phyloP scores from a whole-genome alignment of 2,888 invertebrate species.

The Apodemia duryi region DNA sequence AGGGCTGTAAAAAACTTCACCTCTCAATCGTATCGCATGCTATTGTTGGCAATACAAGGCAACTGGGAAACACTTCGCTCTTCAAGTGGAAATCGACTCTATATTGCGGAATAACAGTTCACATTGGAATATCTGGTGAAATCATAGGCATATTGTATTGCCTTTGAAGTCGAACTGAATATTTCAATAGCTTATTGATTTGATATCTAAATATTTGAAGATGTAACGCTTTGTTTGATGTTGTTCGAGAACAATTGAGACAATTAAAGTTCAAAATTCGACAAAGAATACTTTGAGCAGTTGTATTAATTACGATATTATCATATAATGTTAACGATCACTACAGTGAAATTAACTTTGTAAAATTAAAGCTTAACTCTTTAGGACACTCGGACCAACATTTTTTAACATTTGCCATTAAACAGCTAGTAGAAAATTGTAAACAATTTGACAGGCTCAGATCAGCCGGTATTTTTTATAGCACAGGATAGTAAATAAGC shows the following conservation, averaged over 20 bases:
- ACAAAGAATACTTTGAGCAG: background rate
- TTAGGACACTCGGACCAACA: no score
- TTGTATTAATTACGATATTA: background rate
- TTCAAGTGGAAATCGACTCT: background rate
- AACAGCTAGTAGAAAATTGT: no score
- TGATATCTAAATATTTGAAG: conserved; percentile 13
- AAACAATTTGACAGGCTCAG: no score
- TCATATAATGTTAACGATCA: no score
- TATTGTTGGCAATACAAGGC: conserved; percentile 11
- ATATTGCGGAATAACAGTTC: background rate
- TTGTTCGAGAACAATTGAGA: background rate
- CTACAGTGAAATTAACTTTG: no score
- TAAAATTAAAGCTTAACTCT: no score
- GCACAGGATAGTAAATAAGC: no score
- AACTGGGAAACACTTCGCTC: background rate
- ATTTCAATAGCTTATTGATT: conserved; percentile 12
- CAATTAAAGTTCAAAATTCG: background rate
- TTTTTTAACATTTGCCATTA: no score
- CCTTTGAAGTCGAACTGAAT: conserved; percentile 10
- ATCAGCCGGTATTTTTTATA: no score
- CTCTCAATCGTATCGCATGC: conserved; percentile 13
- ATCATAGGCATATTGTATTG: conserved; percentile 5
- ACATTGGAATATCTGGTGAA: background rate
- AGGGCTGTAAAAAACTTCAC: conserved; percentile 13
- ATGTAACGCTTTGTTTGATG: conserved; percentile 4